Percentiles rank a stretch among this genome's conserved stretches.
Conservation (phyloP, 2,888 invertebrate genomes). For the Drosophila paramelanica region DNA sequence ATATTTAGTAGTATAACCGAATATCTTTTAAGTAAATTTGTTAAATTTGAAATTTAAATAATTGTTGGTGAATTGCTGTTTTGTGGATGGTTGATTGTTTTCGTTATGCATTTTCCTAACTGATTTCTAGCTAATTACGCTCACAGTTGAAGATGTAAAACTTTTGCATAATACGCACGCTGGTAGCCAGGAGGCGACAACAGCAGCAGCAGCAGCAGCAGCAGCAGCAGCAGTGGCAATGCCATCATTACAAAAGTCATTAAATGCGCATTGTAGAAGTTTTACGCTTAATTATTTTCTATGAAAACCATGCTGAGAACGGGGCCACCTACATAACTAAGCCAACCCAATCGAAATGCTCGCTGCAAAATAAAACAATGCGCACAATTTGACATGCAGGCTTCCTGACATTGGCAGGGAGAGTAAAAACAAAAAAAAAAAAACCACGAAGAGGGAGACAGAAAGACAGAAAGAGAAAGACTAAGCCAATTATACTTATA, state of each 20-base stretch:
- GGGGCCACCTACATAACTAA: neutral
- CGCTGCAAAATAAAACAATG: conserved; percentile 31
- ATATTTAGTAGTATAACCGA: neutral
- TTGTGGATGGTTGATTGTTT: neutral
- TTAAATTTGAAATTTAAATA: neutral
- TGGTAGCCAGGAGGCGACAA: conserved; percentile 23
- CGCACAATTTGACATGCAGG: conserved; percentile 34
- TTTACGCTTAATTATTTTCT: conserved; percentile 54
- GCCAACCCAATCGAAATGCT: neutral
- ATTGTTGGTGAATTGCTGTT: neutral
- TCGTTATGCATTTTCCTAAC: conserved; percentile 8
- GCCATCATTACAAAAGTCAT: conserved; percentile 40
- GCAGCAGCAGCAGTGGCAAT: conserved; percentile 10
- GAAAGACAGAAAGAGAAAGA: neutral
- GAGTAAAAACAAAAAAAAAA: neutral
- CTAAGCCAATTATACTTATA: conserved; percentile 40
- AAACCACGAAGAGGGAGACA: neutral
- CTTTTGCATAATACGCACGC: conserved; percentile 41
- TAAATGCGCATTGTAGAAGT: conserved; percentile 49
- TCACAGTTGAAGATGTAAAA: conserved; percentile 17
- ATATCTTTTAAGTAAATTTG: neutral
- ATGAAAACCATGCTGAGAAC: conserved; percentile 20
- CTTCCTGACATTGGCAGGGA: conserved; percentile 3
- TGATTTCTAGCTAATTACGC: conserved; percentile 36
- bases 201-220: neutral